phyloP scores from a whole-genome alignment of 1,140 invertebrate species.

The Drosophila neocordata region DNA sequence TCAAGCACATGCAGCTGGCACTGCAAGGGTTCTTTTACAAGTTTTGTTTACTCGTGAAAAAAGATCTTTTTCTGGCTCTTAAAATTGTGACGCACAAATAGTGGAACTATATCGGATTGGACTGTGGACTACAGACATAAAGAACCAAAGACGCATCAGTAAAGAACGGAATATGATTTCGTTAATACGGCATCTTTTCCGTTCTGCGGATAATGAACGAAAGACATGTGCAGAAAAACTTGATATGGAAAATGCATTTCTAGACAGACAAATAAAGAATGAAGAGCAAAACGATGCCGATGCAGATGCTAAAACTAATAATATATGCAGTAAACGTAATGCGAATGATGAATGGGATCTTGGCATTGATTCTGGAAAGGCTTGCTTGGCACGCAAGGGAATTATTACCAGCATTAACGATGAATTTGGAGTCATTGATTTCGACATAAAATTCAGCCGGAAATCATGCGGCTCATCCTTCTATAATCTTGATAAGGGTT shows the following conservation, averaged over 20 bases:
- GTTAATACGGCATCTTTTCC: background rate
- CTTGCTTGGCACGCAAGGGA: background rate
- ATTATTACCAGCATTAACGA: background rate
- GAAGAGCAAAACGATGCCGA: background rate
- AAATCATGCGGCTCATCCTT: background rate
- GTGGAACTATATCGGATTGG: too few relatives aligned
- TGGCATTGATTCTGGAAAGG: background rate
- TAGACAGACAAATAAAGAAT: background rate
- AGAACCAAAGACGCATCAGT: background rate
- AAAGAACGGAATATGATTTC: background rate
- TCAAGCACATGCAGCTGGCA: too few relatives aligned
- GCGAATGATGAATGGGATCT: background rate
- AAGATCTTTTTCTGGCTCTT: too few relatives aligned
- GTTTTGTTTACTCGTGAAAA: too few relatives aligned
- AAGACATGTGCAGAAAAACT: background rate
- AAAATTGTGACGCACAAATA: too few relatives aligned
- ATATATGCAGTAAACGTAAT: background rate
- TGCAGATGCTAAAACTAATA: background rate
- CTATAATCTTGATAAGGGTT: background rate
- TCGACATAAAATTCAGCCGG: background rate
- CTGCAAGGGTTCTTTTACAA: too few relatives aligned
- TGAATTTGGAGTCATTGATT: background rate
- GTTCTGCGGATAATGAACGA: background rate
- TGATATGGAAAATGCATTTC: background rate
- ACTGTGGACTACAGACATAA: background rate